Conservation (phyloP, 2,888 invertebrate species). For the Drosophila kokeensis region DNA sequence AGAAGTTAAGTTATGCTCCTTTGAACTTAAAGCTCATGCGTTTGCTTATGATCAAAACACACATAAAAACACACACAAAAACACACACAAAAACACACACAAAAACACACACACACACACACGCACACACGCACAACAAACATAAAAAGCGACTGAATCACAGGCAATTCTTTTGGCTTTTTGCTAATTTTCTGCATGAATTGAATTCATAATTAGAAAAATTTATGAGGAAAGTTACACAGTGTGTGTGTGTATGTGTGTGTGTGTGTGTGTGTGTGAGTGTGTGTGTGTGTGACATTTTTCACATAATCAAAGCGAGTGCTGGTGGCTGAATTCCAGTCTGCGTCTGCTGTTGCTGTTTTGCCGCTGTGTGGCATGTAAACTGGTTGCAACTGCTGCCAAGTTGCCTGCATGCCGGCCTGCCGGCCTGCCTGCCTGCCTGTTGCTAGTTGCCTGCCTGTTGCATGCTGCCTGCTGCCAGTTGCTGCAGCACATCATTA, state of each 20-base stretch:
- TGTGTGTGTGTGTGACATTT: conserved; percentile 74
- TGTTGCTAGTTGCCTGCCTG: conserved; percentile 8
- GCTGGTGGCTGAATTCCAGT: conserved; percentile 77
- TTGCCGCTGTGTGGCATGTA: conserved; percentile 26
- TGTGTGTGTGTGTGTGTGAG: conserved; percentile 16
- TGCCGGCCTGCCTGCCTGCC: background rate
- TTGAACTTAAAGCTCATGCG: conserved; percentile 25
- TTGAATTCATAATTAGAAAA: conserved; percentile 79
- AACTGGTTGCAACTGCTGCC: conserved; percentile 57
- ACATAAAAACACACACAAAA: conserved; percentile 1
- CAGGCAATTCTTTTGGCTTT: conserved; percentile 53
- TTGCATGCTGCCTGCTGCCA: conserved; percentile 44
- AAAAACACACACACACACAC: conserved; percentile 9
- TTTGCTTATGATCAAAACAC: conserved; percentile 15
- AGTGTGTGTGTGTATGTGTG: conserved; percentile 1
- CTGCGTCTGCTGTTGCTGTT: conserved; percentile 52
- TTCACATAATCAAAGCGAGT: conserved; percentile 81
- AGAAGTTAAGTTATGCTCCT: conserved; percentile 9
- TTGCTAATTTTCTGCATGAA: conserved; percentile 81
- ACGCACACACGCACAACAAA: background rate
- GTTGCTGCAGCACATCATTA: conserved; percentile 80
- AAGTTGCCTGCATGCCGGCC: conserved; percentile 2
- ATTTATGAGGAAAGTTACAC: conserved; percentile 39
- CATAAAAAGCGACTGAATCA: conserved; percentile 48
- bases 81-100: background rate